Conservation (phyloP, 2,888 invertebrate species). For the Muscina levida region DNA sequence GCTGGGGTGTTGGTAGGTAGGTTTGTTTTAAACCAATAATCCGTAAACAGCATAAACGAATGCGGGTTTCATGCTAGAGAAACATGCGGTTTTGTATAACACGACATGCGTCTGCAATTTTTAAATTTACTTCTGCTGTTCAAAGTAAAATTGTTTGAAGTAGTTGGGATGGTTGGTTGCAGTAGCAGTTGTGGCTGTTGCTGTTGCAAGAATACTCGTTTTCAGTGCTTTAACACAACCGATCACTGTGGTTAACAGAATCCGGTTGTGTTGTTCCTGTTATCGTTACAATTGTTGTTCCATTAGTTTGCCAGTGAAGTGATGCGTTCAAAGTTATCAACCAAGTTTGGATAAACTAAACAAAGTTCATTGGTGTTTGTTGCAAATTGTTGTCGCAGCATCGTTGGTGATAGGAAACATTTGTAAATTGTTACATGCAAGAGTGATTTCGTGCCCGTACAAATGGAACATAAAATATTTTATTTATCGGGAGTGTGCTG, state of each 20-base stretch:
- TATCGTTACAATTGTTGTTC: slow-evolving; percentile 15
- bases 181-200: slow-evolving; percentile 2
- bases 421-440: neutral
- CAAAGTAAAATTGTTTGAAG: slow-evolving; percentile 56
- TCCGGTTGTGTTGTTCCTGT: slow-evolving; percentile 29
- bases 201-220: neutral
- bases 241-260: slow-evolving; percentile 57
- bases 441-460: neutral
- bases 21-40: slow-evolving; percentile 46
- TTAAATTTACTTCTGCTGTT: slow-evolving; percentile 57
- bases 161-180: neutral
- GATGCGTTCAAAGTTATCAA: slow-evolving; percentile 53
- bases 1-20: neutral
- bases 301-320: slow-evolving; percentile 45
- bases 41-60: slow-evolving; percentile 63
- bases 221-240: slow-evolving; percentile 43
- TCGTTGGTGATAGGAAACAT: neutral
- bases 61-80: slow-evolving; percentile 60
- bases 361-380: slow-evolving; percentile 1
- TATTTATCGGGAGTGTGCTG: too few relatives aligned
- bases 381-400: neutral
- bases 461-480: neutral
- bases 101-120: slow-evolving; percentile 62
- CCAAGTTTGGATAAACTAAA: slow-evolving; percentile 47
- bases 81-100: slow-evolving; percentile 62